Evolutionary conservation across 2,113 vertebrate genomes (phyloP), one percentile per base, ranked within the genome.

Genomic region (Carassius carassius): DNA sequence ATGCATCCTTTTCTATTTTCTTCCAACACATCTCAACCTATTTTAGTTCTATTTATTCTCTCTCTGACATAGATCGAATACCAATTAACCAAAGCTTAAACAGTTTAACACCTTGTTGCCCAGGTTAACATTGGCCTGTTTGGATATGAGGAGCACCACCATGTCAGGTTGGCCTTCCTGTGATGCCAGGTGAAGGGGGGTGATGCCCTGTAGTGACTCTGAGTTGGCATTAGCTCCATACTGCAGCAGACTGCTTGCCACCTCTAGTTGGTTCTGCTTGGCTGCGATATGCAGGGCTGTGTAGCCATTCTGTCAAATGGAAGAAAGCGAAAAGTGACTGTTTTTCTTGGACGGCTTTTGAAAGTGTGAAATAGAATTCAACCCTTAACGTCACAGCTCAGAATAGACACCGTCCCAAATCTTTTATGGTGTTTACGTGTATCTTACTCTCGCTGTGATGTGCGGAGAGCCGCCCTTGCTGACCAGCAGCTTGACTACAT

Each of bases 221-320:
- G 94, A 89, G 0, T 99, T 99, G 0, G 97, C 94, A 0, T 96
- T 96, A 0, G 95, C 98, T 1, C 98, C 97, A 0, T 96, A 96
- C 90, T 98, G 97, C 90, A 99, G 95, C 83, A 99, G 93, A 77
- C 94, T 96, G 89, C 94, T 93, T 85, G 97, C 97, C 89, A 97
- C 96, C 87, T 99, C 98, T 89, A 97, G 92, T 89, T 99, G 98
- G 93, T 98, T 98, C 94, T 99, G 97, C 91, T 97, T 98, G 90
- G 97, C 96, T 0, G 98, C 97, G 0, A 99, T 97, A 93, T 99
- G 98, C 88, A 99, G 89, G 12, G 98, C 95, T 0, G 97, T 98
- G 93, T 98, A 99, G 62, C 98, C 98, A 0, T 99, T 99, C 98
- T 99, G 95, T 1, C 5, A 58, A 73, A 37, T 47, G 54, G 51